Conservation (phyloP, 2,888 invertebrate genomes). For the Coenonympha arcania region DNA sequence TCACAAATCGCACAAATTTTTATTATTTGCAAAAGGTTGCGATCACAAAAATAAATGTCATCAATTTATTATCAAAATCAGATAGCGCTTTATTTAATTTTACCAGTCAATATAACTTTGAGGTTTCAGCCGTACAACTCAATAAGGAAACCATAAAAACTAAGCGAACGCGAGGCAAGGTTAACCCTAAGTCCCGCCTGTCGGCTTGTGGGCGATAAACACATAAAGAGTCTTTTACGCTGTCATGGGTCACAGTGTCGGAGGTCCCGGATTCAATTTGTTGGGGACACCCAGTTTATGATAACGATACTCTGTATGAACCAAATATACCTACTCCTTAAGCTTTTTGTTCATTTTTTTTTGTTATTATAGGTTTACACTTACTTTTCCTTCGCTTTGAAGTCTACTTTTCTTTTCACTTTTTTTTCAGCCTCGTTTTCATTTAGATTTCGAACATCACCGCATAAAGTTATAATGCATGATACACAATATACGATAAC, state of each 20-base stretch:
- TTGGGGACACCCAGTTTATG: constrained; percentile 18
- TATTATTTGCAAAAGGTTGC: too few relatives aligned
- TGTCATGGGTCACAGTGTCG: constrained; percentile 23
- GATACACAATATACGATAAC: too few relatives aligned
- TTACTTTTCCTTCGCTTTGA: too few relatives aligned
- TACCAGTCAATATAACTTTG: not conserved
- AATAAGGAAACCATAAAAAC: constrained; percentile 6
- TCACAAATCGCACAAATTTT: too few relatives aligned
- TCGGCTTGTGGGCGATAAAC: constrained; percentile 46
- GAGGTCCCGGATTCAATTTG: constrained; percentile 29
- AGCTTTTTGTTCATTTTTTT: not conserved
- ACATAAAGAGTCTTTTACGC: constrained; percentile 32
- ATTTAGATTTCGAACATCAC: too few relatives aligned
- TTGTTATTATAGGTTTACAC: not conserved
- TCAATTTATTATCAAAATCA: too few relatives aligned
- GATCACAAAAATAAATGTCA: too few relatives aligned
- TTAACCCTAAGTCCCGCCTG: constrained; percentile 20
- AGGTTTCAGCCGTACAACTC: not conserved
- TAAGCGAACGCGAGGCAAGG: not conserved
- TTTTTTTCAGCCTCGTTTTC: too few relatives aligned
- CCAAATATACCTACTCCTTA: too few relatives aligned
- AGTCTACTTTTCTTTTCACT: too few relatives aligned
- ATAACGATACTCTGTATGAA: not conserved
- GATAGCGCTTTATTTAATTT: not conserved
- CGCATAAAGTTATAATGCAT: too few relatives aligned